These are phyloP conservation scores for Lophius piscatorius DNA, from an alignment of 2,113 vertebrate genomes.

Conservation along the genomic window DNA sequence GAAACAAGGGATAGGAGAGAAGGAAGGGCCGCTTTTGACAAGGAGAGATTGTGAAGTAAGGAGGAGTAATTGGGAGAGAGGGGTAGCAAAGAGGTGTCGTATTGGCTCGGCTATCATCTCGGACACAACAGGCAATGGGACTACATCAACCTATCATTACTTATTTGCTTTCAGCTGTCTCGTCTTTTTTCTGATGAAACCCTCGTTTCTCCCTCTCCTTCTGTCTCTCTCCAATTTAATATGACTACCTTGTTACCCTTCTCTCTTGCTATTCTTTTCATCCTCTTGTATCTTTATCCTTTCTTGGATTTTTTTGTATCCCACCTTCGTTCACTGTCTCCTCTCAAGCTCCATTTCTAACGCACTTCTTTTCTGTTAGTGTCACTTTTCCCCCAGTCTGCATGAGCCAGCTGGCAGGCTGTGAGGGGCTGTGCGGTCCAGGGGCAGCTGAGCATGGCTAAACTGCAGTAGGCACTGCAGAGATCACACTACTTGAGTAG, in stretches of 20 bases:
- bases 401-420: constrained; percentile 64
- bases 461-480: constrained; percentile 77
- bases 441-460: constrained; percentile 73
- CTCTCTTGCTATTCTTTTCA: constrained; percentile 1
- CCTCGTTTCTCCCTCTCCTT: constrained; percentile 29
- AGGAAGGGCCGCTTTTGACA: constrained; percentile 30
- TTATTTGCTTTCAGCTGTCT: constrained; percentile 47
- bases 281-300: constrained; percentile 8
- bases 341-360: constrained; percentile 15
- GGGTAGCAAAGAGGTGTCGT: constrained; percentile 47
- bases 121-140: constrained; percentile 58
- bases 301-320: constrained; percentile 21
- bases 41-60: constrained; percentile 39
- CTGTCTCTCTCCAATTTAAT: constrained; percentile 22
- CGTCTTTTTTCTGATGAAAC: constrained; percentile 22
- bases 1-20: constrained; percentile 13
- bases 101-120: constrained; percentile 59
- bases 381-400: constrained; percentile 21
- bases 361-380: constrained; percentile 9
- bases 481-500: constrained; percentile 67
- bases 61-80: constrained; percentile 42
- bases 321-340: constrained; percentile 19
- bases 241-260: constrained; percentile 4
- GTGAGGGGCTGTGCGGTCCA: constrained; percentile 54
- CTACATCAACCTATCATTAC: constrained; percentile 58